Percentiles rank a stretch among this genome's conserved stretches.
phyloP scores from a whole-genome alignment of 2,113 vertebrate genomes.

The Serilophus lunatus region DNA sequence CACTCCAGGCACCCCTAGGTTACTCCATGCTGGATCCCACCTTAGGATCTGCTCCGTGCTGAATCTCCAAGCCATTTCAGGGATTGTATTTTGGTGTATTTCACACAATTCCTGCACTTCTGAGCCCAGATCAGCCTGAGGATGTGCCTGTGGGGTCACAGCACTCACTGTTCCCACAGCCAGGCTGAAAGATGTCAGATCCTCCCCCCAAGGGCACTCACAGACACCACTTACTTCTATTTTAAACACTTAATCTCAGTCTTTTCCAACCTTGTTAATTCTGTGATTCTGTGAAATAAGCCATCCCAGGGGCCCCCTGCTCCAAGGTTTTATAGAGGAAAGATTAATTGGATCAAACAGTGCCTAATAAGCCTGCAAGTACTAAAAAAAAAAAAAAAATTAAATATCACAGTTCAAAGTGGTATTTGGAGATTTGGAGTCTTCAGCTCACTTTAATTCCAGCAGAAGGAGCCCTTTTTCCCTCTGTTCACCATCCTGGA shows the following conservation, averaged over 20 bases:
- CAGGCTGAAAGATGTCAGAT: fast-evolving
- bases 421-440: fast-evolving
- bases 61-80: fast-evolving
- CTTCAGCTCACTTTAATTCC: not conserved
- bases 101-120: fast-evolving
- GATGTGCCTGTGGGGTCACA: not conserved
- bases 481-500: fast-evolving
- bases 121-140: not conserved
- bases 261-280: no score
- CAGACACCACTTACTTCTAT: fast-evolving
- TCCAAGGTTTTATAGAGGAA: not conserved
- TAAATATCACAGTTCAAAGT: not conserved
- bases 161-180: fast-evolving
- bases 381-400: fast-evolving
- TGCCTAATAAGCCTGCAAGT: not conserved
- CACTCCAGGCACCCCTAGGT: not conserved
- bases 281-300: no score
- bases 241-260: no score
- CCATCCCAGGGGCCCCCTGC: not conserved
- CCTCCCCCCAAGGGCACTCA: no score
- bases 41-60: not conserved
- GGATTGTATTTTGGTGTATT: not conserved
- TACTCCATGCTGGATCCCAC: not conserved
- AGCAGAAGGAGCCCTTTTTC: not conserved
- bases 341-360: not conserved